Evolutionary conservation across 2,888 invertebrate species (phyloP), one percentile per base, ranked within the genome.

Genomic region (Leptothorax acervorum): DNA sequence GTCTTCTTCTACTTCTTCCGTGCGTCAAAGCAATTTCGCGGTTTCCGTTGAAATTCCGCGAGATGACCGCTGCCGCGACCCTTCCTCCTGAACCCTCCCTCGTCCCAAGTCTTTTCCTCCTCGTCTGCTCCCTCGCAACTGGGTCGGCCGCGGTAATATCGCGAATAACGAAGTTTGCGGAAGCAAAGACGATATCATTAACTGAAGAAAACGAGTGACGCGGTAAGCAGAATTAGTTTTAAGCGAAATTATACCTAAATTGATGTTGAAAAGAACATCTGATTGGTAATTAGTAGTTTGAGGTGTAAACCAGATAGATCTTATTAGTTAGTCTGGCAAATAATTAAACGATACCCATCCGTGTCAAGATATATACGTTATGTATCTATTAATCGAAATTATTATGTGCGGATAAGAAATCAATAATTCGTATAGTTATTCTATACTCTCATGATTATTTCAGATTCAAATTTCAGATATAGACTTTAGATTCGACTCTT

Each of bases 1-100:
- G 11, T 57, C 73, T 45, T 73, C 42, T 45, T 60, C 45, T 28
- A 28, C 76, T 66, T 76, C 39, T 66, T 76, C 53, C 53, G 53
- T 66, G 76, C 66, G 39, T 76, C 65, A 66, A 76, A 66, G 76
- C 28, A 66, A 76, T 76, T 42, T 39, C 39, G 65, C 62, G 63
- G 48, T 53, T 76, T 66, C 39, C 28, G 65, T 76, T 28, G 53
- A 66, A 76, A 76, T 76, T 76, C 12, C 66, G 18, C 39, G 76
- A 53, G 66, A 76, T 76, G 76, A 76, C 76, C 66, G 66, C 4
- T 48, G 28, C 35, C n/a, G 60, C 35, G 42, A 63, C 15, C 31
- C 45, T 45, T 4, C 31, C 15, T n/a, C 35, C n/a, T 15, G n/a
- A 12, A n/a, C 8, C 15, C 53, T 11, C 35, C 39, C 42, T 15